Evolutionary conservation across 2,888 invertebrate species (phyloP).

Genomic region (Uropetala carovei): DNA sequence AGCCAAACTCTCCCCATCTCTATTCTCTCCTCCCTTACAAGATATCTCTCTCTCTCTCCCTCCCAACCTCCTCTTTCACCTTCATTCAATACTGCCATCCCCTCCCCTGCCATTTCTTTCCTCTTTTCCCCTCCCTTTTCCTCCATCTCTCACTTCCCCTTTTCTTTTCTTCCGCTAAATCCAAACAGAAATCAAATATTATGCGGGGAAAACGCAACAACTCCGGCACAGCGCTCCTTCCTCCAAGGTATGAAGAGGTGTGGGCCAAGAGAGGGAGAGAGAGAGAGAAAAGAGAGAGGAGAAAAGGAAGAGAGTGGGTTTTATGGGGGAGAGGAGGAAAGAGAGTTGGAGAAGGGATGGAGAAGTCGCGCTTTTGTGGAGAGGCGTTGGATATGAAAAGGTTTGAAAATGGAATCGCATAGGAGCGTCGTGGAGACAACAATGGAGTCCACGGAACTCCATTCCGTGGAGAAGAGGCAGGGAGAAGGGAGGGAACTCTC

Average conservation of each 20-base stretch:
- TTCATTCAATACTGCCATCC: neutral
- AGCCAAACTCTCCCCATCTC: neutral
- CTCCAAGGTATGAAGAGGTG: neutral
- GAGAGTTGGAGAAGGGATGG: neutral
- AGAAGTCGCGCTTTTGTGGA: conserved; percentile 12
- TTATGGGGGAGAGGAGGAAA: neutral
- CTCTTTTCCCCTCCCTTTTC: neutral
- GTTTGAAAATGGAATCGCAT: conserved; percentile 19
- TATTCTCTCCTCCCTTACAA: neutral
- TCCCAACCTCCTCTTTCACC: neutral
- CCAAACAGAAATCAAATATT: conserved; percentile 35
- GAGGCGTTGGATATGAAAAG: conserved; percentile 28
- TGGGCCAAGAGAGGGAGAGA: neutral
- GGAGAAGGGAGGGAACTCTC: neutral
- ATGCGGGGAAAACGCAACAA: conserved; percentile 3
- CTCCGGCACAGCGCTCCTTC: neutral
- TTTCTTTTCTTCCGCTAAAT: neutral
- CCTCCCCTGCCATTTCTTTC: neutral
- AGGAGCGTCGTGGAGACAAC: conserved; percentile 23
- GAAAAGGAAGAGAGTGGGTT: conserved; percentile 1
- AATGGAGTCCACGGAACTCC: neutral
- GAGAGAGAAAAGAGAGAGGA: neutral
- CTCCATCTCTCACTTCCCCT: neutral
- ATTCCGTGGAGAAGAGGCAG: neutral
- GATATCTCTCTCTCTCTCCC: neutral